A percentile compares a stretch with the other conserved stretches of the same genome.
These are phyloP conservation scores for Lophochroa leadbeateri DNA, from an alignment of 2,113 vertebrate species.

Conservation along the genomic window DNA sequence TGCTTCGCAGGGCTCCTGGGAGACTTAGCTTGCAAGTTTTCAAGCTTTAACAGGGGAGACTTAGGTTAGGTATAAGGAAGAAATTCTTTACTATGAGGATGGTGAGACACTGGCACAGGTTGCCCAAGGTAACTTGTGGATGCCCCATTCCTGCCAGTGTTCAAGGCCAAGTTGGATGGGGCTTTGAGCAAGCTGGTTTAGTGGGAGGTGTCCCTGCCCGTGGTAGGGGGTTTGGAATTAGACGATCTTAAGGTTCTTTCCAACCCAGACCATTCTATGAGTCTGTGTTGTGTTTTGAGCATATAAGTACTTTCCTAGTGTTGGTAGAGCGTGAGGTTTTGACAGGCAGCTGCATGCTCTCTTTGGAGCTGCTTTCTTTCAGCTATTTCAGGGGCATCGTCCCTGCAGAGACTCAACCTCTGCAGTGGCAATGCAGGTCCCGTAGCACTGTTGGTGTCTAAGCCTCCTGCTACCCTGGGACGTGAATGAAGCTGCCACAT, in stretches of 20 bases:
- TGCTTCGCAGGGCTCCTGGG: neutral
- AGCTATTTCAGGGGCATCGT: neutral
- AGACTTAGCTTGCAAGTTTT: neutral
- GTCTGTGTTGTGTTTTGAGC: neutral
- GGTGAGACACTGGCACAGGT: neutral
- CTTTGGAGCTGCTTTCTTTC: neutral
- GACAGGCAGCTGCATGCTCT: neutral
- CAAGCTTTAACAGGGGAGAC: neutral
- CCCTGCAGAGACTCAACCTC: neutral
- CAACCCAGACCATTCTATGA: neutral
- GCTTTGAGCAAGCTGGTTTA: neutral
- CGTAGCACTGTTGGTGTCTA: neutral
- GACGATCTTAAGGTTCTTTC: neutral
- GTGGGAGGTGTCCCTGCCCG: neutral
- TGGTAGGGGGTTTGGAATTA: neutral
- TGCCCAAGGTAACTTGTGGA: neutral
- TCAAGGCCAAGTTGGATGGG: neutral
- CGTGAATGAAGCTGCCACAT: fast-evolving
- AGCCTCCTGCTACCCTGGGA: neutral
- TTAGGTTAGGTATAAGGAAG: neutral
- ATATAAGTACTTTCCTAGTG: neutral
- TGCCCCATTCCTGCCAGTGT: neutral
- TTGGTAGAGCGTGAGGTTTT: neutral
- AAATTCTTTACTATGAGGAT: neutral
- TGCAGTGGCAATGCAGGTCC: neutral